phyloP scores from a whole-genome alignment of 53 echinoderm and acorn worm species.

The Arbacia lixula region DNA sequence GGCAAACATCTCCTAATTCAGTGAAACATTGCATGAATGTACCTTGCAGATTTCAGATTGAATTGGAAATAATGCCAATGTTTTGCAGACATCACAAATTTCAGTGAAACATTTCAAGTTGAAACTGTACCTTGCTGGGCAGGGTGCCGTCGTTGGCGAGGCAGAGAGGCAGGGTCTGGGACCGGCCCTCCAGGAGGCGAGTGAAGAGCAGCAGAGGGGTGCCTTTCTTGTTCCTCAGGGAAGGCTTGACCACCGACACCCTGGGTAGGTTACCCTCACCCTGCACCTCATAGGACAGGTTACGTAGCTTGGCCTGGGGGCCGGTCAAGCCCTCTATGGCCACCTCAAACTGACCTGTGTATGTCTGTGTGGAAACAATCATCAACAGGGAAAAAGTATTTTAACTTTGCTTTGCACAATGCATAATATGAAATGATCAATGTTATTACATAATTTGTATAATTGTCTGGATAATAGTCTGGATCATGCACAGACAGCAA shows the following conservation, averaged over 20 bases:
- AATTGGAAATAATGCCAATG: no score
- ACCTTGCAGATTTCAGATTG: no score
- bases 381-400: no score
- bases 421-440: no score
- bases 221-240: conserved; percentile 96
- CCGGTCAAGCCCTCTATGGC: conserved; percentile 86
- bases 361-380: conserved; percentile 82
- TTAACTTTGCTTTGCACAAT: no score
- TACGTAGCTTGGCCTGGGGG: conserved; percentile 85
- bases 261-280: conserved; percentile 98
- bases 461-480: no score
- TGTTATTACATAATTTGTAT: no score
- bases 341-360: conserved; percentile 91
- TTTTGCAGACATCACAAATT: no score
- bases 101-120: no score
- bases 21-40: no score
- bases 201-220: conserved; percentile 86
- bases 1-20: no score
- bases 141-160: conserved; percentile 93
- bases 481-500: no score
- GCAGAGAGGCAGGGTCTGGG: conserved; percentile 86
- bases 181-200: conserved; percentile 75
- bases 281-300: conserved; percentile 94
- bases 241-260: conserved; percentile 77
- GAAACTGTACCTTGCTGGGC: conserved; percentile 97